Base-by-base conservation (phyloP, 2,888 invertebrate species). In the Cantharis flavilabris region DNA sequence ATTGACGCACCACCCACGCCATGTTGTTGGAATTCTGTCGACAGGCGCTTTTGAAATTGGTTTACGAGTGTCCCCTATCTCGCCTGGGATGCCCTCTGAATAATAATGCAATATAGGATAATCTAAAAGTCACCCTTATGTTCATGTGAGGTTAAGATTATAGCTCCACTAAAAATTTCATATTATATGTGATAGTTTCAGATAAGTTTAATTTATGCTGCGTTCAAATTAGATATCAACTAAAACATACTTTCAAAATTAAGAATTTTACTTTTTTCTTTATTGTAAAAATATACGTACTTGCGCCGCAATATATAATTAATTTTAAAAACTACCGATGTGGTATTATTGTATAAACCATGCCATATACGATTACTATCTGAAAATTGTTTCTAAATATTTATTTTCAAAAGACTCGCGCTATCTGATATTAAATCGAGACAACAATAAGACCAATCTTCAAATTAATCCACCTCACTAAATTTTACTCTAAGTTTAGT, bases 51-150 rank as follows among this genome's bases (percentile, higher is more conserved):
- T 74, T 75, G 79, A 79, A 79, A 79, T 79, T 79, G 79, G 79
- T 79, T 79, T 79, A 79, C 79, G 79, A 79, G 76, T 79, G 76
- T 79, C 79, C 79, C 79, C 79, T 75, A 79, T 76, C 76, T 64
- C 79, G 79, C 70, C 49, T 70, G 79, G 79, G 76, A 79, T 75
- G 79, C 76, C 79, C 79, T 65, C 67, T 79, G 79, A 79, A 79
- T 79, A 79, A 72, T 79, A 79, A 79, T 79, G 73, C 30, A 62
- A 70, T 65, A 49, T 16, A 69, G 76, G 64, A 67, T 70, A 67
- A 69, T 9, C 62, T 20, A 62, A 72, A 77, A 75, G 14, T 77
- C 72, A 70, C 72, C 77, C 77, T 72, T 77, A 77, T 75, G 75
- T 64, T 16, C n/a, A 30, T 65, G 16, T 26, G 16, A 62, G 13